phyloP scores from a whole-genome alignment of 2,113 vertebrate species.

The Gasterosteus aculeatus region DNA sequence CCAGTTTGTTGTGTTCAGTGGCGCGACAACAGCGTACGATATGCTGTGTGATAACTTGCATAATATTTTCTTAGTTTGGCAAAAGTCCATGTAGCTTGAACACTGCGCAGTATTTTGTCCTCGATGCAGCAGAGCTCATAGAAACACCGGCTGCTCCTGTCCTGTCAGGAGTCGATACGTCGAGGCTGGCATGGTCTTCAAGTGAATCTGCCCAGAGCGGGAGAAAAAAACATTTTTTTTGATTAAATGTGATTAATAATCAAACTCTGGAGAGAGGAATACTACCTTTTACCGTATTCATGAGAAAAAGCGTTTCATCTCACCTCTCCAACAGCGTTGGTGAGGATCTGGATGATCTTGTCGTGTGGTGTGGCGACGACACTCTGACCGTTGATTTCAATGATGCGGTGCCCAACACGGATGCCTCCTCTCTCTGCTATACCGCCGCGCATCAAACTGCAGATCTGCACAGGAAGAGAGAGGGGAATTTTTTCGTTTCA shows the following conservation, averaged over 20 bases:
- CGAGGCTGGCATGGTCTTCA: constrained; percentile 97
- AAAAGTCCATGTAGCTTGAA: constrained; percentile 47
- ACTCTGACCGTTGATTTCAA: constrained; percentile 96
- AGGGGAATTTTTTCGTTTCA: neutral
- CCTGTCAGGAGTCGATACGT: constrained; percentile 94
- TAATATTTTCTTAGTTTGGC: constrained; percentile 63
- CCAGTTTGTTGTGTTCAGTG: constrained; percentile 35
- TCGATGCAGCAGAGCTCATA: constrained; percentile 74
- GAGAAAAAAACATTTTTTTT: no score
- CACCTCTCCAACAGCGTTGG: constrained; percentile 90
- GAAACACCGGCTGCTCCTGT: constrained; percentile 92
- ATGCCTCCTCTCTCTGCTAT: constrained; percentile 94
- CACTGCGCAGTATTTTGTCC: constrained; percentile 36
- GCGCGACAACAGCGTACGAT: constrained; percentile 37
- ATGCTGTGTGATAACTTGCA: constrained; percentile 54
- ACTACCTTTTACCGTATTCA: neutral
- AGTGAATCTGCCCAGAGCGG: constrained; percentile 84
- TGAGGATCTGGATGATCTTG: constrained; percentile 92
- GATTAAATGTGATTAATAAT: no score
- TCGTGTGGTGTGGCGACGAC: constrained; percentile 92
- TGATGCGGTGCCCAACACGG: constrained; percentile 95
- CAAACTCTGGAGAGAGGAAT: neutral
- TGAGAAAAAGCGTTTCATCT: constrained; percentile 7
- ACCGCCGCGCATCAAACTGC: constrained; percentile 94
- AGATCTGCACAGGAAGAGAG: constrained; percentile 83